A percentile compares a stretch with the other conserved stretches of the same genome.
Evolutionary conservation across 2,113 vertebrate genomes (phyloP).

Genomic region (Osmerus eperlanus): DNA sequence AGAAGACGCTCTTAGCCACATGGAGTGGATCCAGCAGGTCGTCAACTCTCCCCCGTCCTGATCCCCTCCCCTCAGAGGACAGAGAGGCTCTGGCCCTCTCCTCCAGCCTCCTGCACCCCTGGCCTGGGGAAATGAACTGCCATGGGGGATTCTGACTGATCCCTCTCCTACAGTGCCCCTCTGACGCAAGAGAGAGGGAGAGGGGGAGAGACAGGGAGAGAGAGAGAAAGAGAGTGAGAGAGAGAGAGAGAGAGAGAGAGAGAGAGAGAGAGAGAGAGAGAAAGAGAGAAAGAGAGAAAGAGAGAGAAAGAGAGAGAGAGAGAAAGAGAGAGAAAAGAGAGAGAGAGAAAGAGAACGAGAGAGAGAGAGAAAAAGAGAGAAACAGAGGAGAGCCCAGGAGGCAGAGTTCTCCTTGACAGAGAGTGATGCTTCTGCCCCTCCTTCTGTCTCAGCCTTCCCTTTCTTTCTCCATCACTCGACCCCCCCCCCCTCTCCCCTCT

Average conservation of each 20-base stretch:
- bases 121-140: slow-evolving; percentile 68
- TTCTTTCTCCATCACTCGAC: slow-evolving; percentile 32
- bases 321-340: slow-evolving; percentile 31
- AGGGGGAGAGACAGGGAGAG: too few species aligned
- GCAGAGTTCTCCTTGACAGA: slow-evolving; percentile 55
- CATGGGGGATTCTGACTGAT: slow-evolving; percentile 71
- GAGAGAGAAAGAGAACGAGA: slow-evolving; percentile 28
- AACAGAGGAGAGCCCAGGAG: slow-evolving; percentile 46
- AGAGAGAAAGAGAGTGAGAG: too few species aligned
- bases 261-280: too few species aligned
- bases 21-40: too few species aligned
- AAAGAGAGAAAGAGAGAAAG: slow-evolving; percentile 36
- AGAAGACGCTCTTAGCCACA: too few species aligned
- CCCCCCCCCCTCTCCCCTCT: neutral
- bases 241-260: too few species aligned
- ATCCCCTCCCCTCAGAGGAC: too few species aligned
- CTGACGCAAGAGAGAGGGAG: slow-evolving; percentile 8
- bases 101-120: slow-evolving; percentile 38
- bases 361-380: slow-evolving; percentile 31
- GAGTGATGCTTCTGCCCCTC: slow-evolving; percentile 60
- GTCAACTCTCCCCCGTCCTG: too few species aligned
- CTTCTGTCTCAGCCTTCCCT: slow-evolving; percentile 41
- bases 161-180: slow-evolving; percentile 60
- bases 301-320: slow-evolving; percentile 39
- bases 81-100: neutral